Percentiles rank a stretch among this genome's conserved stretches.
Evolutionary conservation across 2,888 invertebrate species (phyloP).

Genomic region (Chloroclysta siterata): DNA sequence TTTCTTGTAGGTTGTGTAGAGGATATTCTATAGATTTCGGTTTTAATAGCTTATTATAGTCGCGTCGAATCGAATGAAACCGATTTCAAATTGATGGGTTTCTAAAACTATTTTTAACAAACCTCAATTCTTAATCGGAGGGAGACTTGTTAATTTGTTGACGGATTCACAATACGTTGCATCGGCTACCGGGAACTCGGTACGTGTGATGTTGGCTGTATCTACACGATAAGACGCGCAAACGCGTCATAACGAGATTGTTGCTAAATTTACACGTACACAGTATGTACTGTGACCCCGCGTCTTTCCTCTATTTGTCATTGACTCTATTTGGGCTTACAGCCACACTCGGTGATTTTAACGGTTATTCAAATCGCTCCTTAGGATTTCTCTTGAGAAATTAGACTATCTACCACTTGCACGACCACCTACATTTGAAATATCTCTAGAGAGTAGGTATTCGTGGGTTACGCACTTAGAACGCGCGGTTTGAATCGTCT

Average conservation of each 20-base stretch:
- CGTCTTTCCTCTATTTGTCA: conserved; percentile 25
- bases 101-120: conserved; percentile 64
- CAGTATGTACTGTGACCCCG: conserved; percentile 15
- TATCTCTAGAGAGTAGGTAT: background rate
- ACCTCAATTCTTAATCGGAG: conserved; percentile 62
- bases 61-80: conserved; percentile 39
- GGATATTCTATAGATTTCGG: conserved; percentile 27
- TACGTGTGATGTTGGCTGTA: conserved; percentile 10
- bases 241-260: conserved; percentile 19
- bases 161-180: conserved; percentile 20
- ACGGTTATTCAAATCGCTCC: background rate
- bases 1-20: conserved; percentile 13
- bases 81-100: conserved; percentile 35
- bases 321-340: conserved; percentile 16
- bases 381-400: background rate
- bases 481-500: background rate
- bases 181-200: background rate
- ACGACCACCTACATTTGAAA: background rate
- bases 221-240: conserved; percentile 12
- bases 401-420: background rate
- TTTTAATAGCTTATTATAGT: conserved; percentile 4
- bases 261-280: conserved; percentile 14
- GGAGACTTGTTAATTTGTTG: conserved; percentile 42
- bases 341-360: background rate
- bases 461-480: background rate